phyloP scores from a whole-genome alignment of 2,113 vertebrate genomes.

The Neodontobutis hainanensis region DNA sequence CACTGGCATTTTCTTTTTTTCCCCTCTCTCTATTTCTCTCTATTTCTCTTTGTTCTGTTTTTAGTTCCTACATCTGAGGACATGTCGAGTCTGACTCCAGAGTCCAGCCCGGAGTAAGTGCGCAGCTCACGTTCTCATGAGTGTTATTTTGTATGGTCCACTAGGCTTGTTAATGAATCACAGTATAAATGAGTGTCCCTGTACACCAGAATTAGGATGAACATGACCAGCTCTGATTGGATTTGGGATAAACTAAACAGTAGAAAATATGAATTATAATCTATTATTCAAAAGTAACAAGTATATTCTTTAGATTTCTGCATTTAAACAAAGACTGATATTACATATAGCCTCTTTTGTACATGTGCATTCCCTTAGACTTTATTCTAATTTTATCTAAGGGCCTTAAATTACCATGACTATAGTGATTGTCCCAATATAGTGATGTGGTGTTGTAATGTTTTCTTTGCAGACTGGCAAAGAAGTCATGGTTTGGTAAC shows the following conservation, averaged over 20 bases:
- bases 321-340: too few species aligned
- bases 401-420: too few species aligned
- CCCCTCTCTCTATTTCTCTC: background rate
- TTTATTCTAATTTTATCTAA: too few species aligned
- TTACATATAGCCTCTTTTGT: too few species aligned
- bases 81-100: constrained; percentile 93
- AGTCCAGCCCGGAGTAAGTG: constrained; percentile 93
- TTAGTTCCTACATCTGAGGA: constrained; percentile 91
- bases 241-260: background rate
- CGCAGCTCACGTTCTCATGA: constrained; percentile 51
- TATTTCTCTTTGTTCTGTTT: constrained; percentile 32
- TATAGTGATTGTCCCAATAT: too few species aligned
- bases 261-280: background rate
- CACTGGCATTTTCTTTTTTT: background rate
- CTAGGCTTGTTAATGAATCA: background rate
- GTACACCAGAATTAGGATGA: background rate
- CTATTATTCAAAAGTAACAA: too few species aligned
- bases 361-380: too few species aligned
- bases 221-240: background rate
- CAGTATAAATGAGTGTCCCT: background rate
- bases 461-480: constrained; percentile 82
- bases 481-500: constrained; percentile 94
- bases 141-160: background rate
- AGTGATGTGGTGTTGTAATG: background rate
- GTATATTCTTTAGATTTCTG: too few species aligned